Conservation (phyloP, 1,140 invertebrate genomes). For the Bombus waltoni region DNA sequence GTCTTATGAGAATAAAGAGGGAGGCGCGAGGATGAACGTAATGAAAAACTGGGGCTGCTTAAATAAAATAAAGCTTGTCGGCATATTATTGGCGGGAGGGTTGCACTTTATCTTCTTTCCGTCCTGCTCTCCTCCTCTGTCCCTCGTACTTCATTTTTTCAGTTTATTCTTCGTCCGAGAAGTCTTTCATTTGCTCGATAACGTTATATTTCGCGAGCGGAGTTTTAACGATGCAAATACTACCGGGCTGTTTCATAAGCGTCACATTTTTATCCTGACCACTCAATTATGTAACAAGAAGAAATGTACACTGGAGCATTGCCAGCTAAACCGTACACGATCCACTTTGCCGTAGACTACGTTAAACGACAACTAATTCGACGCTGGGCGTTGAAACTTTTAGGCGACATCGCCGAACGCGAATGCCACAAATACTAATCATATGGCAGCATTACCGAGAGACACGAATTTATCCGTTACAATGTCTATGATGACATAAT, state of each 20-base stretch:
- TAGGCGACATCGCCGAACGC: neutral
- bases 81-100: slow-evolving; percentile 78
- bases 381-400: slow-evolving; percentile 5
- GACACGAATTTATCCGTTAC: slow-evolving; percentile 4
- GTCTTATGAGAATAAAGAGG: slow-evolving; percentile 67
- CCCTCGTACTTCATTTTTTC: slow-evolving; percentile 31
- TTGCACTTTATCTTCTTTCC: slow-evolving; percentile 58
- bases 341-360: neutral
- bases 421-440: slow-evolving; percentile 2
- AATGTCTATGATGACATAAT: neutral
- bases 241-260: slow-evolving; percentile 22
- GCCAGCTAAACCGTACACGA: slow-evolving; percentile 2
- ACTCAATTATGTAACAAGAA: slow-evolving; percentile 35
- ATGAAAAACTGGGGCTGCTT: slow-evolving; percentile 82
- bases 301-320: neutral
- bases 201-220: slow-evolving; percentile 11
- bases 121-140: slow-evolving; percentile 15
- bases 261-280: slow-evolving; percentile 28
- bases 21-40: slow-evolving; percentile 78
- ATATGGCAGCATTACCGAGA: neutral
- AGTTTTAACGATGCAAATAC: slow-evolving; percentile 35
- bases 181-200: slow-evolving; percentile 41
- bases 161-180: slow-evolving; percentile 40
- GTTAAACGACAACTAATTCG: neutral
- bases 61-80: slow-evolving; percentile 82